Conservation (phyloP, 2,113 vertebrate genomes). For the Cochlearius cochlearius region DNA sequence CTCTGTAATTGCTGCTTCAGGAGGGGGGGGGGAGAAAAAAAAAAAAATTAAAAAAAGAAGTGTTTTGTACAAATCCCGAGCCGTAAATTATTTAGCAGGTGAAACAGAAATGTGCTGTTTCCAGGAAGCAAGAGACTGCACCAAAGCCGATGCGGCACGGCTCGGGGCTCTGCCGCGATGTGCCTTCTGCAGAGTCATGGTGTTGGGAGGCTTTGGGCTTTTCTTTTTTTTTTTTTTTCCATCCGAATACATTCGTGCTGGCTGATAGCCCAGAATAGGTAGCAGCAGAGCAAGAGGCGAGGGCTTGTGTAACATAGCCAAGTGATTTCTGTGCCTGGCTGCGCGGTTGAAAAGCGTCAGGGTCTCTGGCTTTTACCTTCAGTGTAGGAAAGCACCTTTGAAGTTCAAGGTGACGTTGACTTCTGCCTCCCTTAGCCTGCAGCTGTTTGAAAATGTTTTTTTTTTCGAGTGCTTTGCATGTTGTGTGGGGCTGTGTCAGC, state of each 20-base stretch:
- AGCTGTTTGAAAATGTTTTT: not conserved
- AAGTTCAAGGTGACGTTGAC: not conserved
- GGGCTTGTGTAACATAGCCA: not conserved
- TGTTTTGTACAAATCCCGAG: constrained; percentile 13
- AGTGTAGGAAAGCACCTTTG: not conserved
- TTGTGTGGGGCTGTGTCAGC: not conserved
- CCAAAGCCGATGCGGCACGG: not conserved
- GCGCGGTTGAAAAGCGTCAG: not conserved
- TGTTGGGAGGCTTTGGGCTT: not conserved
- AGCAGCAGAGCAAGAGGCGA: not conserved
- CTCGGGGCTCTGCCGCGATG: not conserved
- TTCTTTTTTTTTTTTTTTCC: not conserved
- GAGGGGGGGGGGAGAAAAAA: not conserved
- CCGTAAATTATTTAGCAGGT: not conserved
- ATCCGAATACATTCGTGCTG: constrained; percentile 26
- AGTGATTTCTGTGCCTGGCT: not conserved
- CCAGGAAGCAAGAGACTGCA: not conserved
- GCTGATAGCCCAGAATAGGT: not conserved
- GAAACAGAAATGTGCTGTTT: constrained; percentile 9
- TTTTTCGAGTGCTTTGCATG: not conserved
- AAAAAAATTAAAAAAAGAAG: not conserved
- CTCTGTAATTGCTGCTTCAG: not conserved
- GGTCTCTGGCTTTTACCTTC: not conserved
- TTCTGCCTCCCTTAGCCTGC: not conserved
- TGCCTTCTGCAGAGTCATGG: constrained; percentile 40